Percentiles rank a stretch among this genome's conserved stretches.
Evolutionary conservation across 2,797 vertebrate species (phyloP).

Genomic region (Masticophis lateralis): DNA sequence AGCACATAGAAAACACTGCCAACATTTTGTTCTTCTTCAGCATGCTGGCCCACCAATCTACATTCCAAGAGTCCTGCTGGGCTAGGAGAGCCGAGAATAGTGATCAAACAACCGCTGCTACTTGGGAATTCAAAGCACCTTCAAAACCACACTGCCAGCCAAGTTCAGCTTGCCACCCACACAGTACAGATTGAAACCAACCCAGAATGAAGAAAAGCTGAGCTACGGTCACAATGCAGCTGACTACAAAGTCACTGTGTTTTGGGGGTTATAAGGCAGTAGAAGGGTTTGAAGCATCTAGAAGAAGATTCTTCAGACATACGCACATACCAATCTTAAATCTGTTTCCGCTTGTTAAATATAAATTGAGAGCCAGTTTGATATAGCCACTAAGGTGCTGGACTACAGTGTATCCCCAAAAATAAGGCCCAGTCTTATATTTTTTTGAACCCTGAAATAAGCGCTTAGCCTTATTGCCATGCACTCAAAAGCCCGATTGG

Average conservation of each 20-base stretch:
- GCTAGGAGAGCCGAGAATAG: neutral
- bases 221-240: constrained; percentile 1
- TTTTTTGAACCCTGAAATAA: too few species aligned
- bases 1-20: neutral
- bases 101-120: neutral
- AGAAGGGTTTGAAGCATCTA: constrained; percentile 1
- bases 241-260: neutral
- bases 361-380: neutral
- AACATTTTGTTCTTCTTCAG: constrained; percentile 3
- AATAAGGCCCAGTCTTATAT: too few species aligned
- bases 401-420: neutral
- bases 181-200: neutral
- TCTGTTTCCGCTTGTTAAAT: neutral
- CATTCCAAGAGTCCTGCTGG: neutral
- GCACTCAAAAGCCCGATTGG: too few species aligned
- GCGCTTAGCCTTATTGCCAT: too few species aligned
- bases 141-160: neutral
- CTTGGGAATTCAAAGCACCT: constrained; percentile 17
- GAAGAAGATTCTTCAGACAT: neutral
- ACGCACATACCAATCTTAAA: neutral
- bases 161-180: constrained; percentile 12
- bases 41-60: neutral
- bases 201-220: constrained; percentile 4
- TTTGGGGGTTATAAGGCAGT: neutral
- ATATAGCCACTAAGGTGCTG: neutral